Evolutionary conservation across 2,888 invertebrate species (phyloP).

Genomic region (Agrochola macilenta): DNA sequence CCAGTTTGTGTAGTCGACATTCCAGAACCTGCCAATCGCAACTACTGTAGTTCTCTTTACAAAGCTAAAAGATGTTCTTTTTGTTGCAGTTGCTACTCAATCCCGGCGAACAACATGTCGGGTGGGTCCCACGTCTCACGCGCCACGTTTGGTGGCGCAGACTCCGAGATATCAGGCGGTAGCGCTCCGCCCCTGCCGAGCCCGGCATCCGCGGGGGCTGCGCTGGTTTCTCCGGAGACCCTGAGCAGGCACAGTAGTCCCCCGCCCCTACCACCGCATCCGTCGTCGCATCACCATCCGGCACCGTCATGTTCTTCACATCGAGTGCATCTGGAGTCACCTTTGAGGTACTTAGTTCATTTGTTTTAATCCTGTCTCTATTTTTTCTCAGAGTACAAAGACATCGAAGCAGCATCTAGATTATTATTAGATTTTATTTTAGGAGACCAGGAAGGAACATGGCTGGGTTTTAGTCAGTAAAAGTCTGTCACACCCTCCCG

Average conservation of each 20-base stretch:
- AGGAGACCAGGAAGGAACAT: background rate
- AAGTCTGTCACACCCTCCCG: too few relatives aligned
- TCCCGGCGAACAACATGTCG: slow-evolving; percentile 92
- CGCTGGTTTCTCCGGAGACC: slow-evolving; percentile 94
- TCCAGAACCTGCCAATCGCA: too few relatives aligned
- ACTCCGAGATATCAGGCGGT: slow-evolving; percentile 87
- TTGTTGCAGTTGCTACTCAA: slow-evolving; percentile 91
- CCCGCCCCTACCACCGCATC: slow-evolving; percentile 89
- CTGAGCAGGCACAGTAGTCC: slow-evolving; percentile 92
- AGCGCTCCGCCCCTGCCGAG: slow-evolving; percentile 92
- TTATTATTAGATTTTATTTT: background rate
- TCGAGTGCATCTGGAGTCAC: slow-evolving; percentile 90
- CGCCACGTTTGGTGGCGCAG: slow-evolving; percentile 85
- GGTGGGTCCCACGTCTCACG: slow-evolving; percentile 91
- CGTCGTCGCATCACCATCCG: slow-evolving; percentile 88
- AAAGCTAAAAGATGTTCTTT: background rate
- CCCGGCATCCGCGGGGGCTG: slow-evolving; percentile 93
- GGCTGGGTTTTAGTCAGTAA: too few relatives aligned
- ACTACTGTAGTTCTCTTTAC: too few relatives aligned
- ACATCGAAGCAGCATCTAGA: too few relatives aligned
- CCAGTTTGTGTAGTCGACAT: too few relatives aligned
- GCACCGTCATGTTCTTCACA: slow-evolving; percentile 90
- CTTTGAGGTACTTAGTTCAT: slow-evolving; percentile 82
- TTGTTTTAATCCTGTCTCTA: background rate
- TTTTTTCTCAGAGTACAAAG: background rate